Evolutionary conservation across 1,140 invertebrate species (phyloP), one percentile per base, ranked within the genome.

Genomic region (Drosophila dunni): DNA sequence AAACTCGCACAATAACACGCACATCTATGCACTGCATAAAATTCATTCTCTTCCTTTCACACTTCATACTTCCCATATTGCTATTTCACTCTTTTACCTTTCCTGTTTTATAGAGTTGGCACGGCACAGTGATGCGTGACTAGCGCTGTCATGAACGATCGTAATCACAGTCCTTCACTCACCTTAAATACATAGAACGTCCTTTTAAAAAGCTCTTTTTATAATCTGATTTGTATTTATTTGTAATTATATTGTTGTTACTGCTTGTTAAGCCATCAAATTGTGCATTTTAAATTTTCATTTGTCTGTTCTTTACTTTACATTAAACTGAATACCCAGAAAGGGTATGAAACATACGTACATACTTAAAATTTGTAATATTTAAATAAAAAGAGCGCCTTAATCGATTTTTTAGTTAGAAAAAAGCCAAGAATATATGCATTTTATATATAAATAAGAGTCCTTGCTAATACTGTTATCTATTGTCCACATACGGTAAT

Each of bases 121-220:
- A 13, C 10, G 54, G 50, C 38, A 10, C 70, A 67, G 29, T n/a
- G 56, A 33, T 33, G 64, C 54, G 70, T 67, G 24, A 17, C 42
- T 51, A 20, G 62, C 17, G 29, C 33, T 51, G 46, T 15, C 36
- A 48, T 69, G 20, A 38, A 20, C 9, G 13, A 70, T 46, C 33
- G 29, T 20, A 38, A 53, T 67, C 42, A 48, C 42, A 38, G 36
- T 24, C 54, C 29, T 7, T 50, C 42, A 58, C 33, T 67, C 15
- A 33, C 40, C 48, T 42, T 29, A 38, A 46, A 50, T 50, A 58
- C 20, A 60, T 10, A 11, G 13, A 40, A 33, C n/a, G 40, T 8
- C 7, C 11, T 8, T 56, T 10, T 20, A 36, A 10, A 13, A 3
- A 9, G 34, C 5, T 10, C 36, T 10, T 20, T 17, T 40, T 56